Conservation (phyloP, 2,888 invertebrate genomes). For the Phrixothrix hirtus region DNA sequence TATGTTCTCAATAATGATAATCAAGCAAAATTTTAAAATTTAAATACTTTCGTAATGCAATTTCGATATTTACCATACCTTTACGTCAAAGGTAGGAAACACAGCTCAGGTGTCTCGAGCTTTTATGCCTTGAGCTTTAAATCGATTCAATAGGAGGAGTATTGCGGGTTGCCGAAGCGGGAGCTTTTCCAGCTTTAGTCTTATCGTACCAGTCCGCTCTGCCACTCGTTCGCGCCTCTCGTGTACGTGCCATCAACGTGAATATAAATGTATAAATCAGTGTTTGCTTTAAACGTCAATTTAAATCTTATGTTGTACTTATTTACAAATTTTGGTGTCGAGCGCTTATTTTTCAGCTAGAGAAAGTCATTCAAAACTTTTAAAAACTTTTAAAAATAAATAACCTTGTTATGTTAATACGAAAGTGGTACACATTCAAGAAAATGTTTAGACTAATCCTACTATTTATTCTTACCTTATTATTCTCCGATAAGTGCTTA, state of each 20-base stretch:
- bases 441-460: slow-evolving; percentile 9
- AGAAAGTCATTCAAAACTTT: background rate
- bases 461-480: slow-evolving; percentile 13
- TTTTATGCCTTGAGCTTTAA: slow-evolving; percentile 44
- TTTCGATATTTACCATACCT: no score
- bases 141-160: slow-evolving; percentile 43
- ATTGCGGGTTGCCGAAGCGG: slow-evolving; percentile 34
- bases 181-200: slow-evolving; percentile 42
- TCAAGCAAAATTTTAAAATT: no score
- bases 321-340: slow-evolving; percentile 19
- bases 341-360: slow-evolving; percentile 1
- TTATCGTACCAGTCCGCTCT: slow-evolving; percentile 45
- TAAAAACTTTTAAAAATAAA: background rate
- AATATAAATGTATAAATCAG: slow-evolving; percentile 10
- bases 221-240: slow-evolving; percentile 43
- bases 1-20: no score
- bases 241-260: slow-evolving; percentile 25
- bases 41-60: no score
- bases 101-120: slow-evolving; percentile 39
- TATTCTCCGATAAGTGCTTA: slow-evolving; percentile 12
- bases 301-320: background rate
- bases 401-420: no score
- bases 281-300: slow-evolving; percentile 1
- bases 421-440: no score
- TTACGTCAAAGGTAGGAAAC: no score